These are phyloP conservation scores for Sinodicranocentrus sp. DNA, from an alignment of 2,888 invertebrate species.

Conservation along the genomic window DNA sequence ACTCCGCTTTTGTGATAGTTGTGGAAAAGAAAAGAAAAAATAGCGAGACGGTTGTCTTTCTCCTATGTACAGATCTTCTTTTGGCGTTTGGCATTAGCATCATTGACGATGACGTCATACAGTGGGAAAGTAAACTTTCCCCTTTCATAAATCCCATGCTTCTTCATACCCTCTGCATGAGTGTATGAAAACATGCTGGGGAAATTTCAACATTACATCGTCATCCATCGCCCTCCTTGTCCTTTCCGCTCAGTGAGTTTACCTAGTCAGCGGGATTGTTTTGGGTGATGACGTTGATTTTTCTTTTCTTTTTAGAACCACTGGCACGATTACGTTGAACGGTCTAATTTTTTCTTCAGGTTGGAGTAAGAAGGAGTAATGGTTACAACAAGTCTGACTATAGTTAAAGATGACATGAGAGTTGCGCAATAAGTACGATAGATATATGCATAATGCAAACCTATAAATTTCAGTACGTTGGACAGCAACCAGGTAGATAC, in stretches of 20 bases:
- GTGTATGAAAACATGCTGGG: background rate
- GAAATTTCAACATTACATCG: conserved; percentile 19
- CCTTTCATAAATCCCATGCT: conserved; percentile 68
- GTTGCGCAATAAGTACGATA: no score
- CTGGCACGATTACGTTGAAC: no score
- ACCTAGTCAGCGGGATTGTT: conserved; percentile 22
- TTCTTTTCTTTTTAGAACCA: no score
- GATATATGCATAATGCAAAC: no score
- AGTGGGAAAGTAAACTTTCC: conserved; percentile 69
- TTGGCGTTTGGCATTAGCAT: conserved; percentile 51
- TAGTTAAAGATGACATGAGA: no score
- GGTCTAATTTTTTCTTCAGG: no score
- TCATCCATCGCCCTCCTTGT: conserved; percentile 36
- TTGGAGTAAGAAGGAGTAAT: no score
- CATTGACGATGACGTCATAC: conserved; percentile 63
- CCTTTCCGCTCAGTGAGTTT: conserved; percentile 34
- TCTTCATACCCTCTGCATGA: conserved; percentile 12
- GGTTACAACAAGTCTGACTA: no score
- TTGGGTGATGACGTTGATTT: conserved; percentile 18
- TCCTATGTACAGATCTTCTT: background rate
- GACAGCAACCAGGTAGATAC: no score
- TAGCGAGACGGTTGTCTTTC: background rate
- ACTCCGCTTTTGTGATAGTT: conserved; percentile 34
- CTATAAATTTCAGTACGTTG: no score
- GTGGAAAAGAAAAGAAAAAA: background rate